Conservation (phyloP, 2,113 vertebrate species). For the Anoura caudifer region DNA sequence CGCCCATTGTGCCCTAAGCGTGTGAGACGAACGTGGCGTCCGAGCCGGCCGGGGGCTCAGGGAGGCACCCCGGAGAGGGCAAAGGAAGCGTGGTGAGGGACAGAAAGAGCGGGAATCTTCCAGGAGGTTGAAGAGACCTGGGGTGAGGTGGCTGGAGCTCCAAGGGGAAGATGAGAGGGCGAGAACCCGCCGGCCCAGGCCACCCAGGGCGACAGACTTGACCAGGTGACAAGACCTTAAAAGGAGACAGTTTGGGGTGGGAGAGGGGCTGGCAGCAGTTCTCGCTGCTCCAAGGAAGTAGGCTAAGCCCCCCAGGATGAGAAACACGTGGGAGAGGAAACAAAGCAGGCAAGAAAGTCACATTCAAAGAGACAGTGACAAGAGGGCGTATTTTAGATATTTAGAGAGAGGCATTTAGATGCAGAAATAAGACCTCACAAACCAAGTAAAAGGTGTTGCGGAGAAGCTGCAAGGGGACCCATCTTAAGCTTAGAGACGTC, state of each 20-base stretch:
- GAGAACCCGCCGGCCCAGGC: background rate
- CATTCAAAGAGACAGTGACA: too few relatives aligned
- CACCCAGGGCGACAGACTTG: background rate
- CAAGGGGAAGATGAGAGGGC: background rate
- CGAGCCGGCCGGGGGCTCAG: rapidly evolving
- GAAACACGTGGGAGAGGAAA: background rate
- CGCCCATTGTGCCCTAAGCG: rapidly evolving
- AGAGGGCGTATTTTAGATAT: background rate
- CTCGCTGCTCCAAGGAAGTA: background rate
- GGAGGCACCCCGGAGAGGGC: background rate
- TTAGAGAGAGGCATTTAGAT: background rate
- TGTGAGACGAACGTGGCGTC: background rate
- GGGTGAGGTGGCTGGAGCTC: background rate
- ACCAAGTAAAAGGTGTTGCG: background rate
- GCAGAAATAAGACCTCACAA: background rate
- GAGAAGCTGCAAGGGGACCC: background rate
- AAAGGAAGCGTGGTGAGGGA: background rate
- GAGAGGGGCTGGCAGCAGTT: background rate
- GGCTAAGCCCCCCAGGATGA: background rate
- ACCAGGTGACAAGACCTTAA: background rate
- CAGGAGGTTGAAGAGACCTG: background rate
- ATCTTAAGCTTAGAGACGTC: background rate
- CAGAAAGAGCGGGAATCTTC: background rate
- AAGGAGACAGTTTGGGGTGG: background rate
- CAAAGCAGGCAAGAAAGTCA: background rate